phyloP scores from a whole-genome alignment of 1,140 invertebrate species.

The Halyomorpha halys region DNA sequence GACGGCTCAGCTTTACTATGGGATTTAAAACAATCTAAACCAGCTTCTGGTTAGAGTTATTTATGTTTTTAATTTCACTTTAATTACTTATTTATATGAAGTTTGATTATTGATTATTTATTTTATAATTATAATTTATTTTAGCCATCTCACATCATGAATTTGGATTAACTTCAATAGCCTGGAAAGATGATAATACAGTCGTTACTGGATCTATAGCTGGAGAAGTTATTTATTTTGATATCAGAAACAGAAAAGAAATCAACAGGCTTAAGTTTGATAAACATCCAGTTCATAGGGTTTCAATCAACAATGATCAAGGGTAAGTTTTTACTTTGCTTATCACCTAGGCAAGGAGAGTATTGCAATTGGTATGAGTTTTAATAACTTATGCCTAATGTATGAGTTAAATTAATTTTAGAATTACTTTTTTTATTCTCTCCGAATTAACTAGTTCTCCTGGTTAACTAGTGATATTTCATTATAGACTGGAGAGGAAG shows the following conservation, averaged over 20 bases:
- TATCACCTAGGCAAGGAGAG: too few species aligned
- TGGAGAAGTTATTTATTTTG: constrained; percentile 20
- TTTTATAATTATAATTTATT: not conserved
- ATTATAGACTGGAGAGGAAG: too few species aligned
- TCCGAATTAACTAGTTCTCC: too few species aligned
- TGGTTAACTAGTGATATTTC: too few species aligned
- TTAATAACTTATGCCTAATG: too few species aligned
- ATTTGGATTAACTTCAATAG: constrained; percentile 16
- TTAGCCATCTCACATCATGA: not conserved
- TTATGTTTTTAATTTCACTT: not conserved
- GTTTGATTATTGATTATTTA: not conserved
- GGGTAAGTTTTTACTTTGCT: constrained; percentile 9
- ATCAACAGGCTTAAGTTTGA: not conserved
- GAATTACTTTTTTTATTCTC: too few species aligned
- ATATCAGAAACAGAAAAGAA: constrained; percentile 21
- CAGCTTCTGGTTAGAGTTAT: constrained; percentile 27
- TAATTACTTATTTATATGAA: not conserved
- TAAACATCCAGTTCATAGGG: constrained; percentile 19
- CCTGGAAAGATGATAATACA: constrained; percentile 19
- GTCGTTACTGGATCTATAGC: constrained; percentile 17
- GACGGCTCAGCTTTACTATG: constrained; percentile 30
- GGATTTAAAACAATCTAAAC: constrained; percentile 31
- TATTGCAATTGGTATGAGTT: too few species aligned
- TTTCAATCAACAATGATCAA: constrained; percentile 12
- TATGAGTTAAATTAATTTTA: too few species aligned